Conservation (phyloP, 2,797 vertebrate genomes). For the Acridotheres tristis region DNA sequence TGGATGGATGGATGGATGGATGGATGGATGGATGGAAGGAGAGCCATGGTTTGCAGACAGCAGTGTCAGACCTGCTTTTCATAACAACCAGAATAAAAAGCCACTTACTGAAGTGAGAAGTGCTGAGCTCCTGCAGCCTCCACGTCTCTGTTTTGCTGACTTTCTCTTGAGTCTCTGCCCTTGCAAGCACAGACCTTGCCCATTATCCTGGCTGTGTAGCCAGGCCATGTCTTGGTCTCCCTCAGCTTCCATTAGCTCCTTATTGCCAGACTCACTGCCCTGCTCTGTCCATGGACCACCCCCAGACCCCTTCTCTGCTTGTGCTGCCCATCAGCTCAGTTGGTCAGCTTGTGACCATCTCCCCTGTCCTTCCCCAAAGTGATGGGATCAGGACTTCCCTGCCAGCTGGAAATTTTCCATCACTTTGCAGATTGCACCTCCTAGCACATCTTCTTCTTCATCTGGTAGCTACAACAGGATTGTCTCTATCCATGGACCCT, state of each 20-base stretch:
- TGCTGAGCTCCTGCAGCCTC: background rate
- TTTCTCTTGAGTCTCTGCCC: background rate
- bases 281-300: background rate
- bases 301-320: background rate
- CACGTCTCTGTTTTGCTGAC: background rate
- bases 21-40: background rate
- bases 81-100: background rate
- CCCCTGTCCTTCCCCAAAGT: background rate
- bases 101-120: background rate
- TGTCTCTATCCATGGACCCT: background rate
- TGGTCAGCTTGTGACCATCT: background rate
- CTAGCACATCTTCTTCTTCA: background rate
- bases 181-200: background rate
- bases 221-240: background rate
- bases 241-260: background rate
- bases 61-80: background rate
- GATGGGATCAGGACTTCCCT: background rate
- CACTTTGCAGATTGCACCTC: background rate
- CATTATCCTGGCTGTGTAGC: background rate
- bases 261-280: background rate
- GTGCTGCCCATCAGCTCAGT: background rate
- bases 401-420: background rate
- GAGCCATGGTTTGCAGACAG: background rate
- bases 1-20: background rate
- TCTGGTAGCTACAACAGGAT: background rate